Conservation (phyloP, 2,797 vertebrate genomes). For the Pseudochaenichthys georgianus region DNA sequence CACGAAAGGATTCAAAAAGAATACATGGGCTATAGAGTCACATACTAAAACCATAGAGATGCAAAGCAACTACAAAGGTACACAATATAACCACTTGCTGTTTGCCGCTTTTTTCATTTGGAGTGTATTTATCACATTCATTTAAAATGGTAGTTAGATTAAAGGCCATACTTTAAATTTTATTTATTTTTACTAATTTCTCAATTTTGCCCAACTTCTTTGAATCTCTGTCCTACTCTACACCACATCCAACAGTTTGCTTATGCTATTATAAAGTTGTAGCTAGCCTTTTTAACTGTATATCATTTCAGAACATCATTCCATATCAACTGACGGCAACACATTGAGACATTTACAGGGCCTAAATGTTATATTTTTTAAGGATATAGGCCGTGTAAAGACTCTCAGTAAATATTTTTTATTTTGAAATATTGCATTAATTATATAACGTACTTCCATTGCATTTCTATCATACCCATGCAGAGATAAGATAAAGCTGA, state of each 20-base stretch:
- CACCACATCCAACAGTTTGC: not conserved
- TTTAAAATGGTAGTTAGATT: no score
- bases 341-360: not conserved
- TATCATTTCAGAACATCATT: not conserved
- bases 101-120: no score
- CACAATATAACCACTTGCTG: not conserved
- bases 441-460: conserved; percentile 10
- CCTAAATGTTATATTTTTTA: not conserved
- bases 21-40: not conserved
- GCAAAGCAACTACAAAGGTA: not conserved
- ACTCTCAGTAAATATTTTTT: not conserved
- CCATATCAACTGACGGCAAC: not conserved
- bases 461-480: conserved; percentile 23
- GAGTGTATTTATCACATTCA: not conserved
- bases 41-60: not conserved
- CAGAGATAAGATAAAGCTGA: conserved; percentile 14
- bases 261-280: not conserved
- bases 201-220: not conserved
- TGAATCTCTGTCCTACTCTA: no score
- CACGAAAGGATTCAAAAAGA: not conserved
- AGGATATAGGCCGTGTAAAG: not conserved
- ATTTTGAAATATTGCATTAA: not conserved
- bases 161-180: no score
- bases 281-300: not conserved
- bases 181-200: not conserved